phyloP scores from a whole-genome alignment of 2,797 vertebrate species.

The Naso thynnoides region DNA sequence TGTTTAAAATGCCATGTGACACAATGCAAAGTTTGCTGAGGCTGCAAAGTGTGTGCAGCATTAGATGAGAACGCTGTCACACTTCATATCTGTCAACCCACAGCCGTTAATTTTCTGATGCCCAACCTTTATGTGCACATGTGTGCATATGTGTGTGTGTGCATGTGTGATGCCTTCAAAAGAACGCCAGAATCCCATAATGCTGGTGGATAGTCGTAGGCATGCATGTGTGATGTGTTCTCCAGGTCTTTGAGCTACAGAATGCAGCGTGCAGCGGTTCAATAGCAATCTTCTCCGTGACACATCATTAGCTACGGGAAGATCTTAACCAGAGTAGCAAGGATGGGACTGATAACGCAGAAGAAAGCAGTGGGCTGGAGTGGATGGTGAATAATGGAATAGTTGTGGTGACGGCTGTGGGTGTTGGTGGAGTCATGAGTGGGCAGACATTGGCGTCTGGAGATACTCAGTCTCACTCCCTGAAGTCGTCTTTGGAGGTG shows the following conservation, averaged over 20 bases:
- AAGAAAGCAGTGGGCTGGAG: conserved; percentile 61
- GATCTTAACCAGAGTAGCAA: conserved; percentile 66
- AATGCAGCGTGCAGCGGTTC: conserved; percentile 69
- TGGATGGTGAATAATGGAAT: conserved; percentile 71
- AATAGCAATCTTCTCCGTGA: conserved; percentile 69
- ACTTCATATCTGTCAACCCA: conserved; percentile 72
- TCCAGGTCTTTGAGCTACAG: conserved; percentile 63
- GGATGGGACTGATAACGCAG: conserved; percentile 68
- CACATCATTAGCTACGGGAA: conserved; percentile 82
- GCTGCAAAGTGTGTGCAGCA: conserved; percentile 5
- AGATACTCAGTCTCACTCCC: conserved; percentile 55
- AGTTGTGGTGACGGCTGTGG: conserved; percentile 65
- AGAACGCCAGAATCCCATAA: conserved; percentile 30
- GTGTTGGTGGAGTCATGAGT: conserved; percentile 72
- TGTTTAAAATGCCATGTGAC: conserved; percentile 11
- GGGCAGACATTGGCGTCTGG: conserved; percentile 56
- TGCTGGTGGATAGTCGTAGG: conserved; percentile 38
- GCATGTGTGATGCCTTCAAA: conserved; percentile 41
- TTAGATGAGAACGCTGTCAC: conserved; percentile 62
- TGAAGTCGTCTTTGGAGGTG: conserved; percentile 39
- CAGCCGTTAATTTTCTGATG: conserved; percentile 45
- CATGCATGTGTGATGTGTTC: conserved; percentile 51
- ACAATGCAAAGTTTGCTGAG: conserved; percentile 14
- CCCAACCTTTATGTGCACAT: conserved; percentile 18
- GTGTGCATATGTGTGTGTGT: conserved; percentile 23